These are phyloP conservation scores for Acanthopagrus latus DNA, from an alignment of 2,797 vertebrate genomes.

Conservation along the genomic window DNA sequence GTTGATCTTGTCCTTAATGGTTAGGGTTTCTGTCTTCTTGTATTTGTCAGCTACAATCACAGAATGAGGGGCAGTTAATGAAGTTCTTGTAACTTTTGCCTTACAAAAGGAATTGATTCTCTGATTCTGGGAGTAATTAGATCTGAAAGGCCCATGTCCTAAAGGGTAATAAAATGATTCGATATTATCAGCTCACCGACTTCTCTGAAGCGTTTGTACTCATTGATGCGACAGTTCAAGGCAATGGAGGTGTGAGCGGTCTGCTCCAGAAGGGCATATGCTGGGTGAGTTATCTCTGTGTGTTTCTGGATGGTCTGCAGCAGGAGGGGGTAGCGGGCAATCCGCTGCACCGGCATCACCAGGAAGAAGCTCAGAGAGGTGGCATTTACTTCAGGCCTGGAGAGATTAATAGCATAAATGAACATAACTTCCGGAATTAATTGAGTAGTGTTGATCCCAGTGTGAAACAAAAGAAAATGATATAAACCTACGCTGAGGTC, in stretches of 20 bases:
- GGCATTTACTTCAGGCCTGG: constrained; percentile 90
- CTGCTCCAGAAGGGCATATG: constrained; percentile 84
- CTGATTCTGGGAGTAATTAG: not conserved
- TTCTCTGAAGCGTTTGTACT: constrained; percentile 96
- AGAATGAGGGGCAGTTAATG: not conserved
- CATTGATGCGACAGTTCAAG: constrained; percentile 93
- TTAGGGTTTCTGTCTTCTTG: constrained; percentile 89
- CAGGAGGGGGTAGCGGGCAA: constrained; percentile 94
- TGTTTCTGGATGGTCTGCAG: constrained; percentile 95
- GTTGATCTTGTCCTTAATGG: constrained; percentile 91
- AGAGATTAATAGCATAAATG: not conserved
- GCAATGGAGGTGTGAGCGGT: constrained; percentile 86
- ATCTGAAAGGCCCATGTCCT: not conserved
- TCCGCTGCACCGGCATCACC: constrained; percentile 95
- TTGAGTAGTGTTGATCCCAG: not conserved
- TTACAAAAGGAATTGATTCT: not conserved
- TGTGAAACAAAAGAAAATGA: not conserved
- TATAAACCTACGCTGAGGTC: constrained; percentile 87
- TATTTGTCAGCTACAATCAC: constrained; percentile 91
- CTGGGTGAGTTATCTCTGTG: constrained; percentile 79
- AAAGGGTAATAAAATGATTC: not conserved
- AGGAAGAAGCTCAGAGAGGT: constrained; percentile 94
- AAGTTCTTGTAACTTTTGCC: not conserved
- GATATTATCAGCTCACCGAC: constrained; percentile 86
- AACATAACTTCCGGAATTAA: not conserved